phyloP scores from a whole-genome alignment of 2,888 invertebrate genomes.

The Tetragnatha montana region DNA sequence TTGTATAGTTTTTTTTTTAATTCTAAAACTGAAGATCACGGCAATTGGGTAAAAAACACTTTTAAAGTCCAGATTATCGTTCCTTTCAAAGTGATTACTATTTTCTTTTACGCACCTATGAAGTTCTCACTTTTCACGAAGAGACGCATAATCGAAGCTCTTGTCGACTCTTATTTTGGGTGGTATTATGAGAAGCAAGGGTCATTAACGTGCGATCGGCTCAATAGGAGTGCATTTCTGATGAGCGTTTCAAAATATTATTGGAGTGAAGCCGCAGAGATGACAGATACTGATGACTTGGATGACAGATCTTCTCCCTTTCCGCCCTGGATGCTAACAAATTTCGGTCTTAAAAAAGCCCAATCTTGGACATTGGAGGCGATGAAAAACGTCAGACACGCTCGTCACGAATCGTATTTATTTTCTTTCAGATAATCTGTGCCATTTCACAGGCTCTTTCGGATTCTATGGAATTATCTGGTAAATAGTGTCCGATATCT shows the following conservation, averaged over 20 bases:
- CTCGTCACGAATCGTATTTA: slow-evolving; percentile 2
- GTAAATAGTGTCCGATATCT: neutral
- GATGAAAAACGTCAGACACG: slow-evolving; percentile 4
- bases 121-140: too few relatives aligned
- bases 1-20: too few relatives aligned
- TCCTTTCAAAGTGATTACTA: too few relatives aligned
- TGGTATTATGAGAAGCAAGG: too few relatives aligned
- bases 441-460: neutral
- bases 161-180: too few relatives aligned
- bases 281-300: slow-evolving; percentile 61
- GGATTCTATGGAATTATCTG: neutral
- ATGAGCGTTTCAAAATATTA: slow-evolving; percentile 65
- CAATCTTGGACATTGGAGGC: slow-evolving; percentile 47
- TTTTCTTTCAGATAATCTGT: slow-evolving; percentile 27
- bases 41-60: too few relatives aligned
- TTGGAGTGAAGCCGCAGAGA: slow-evolving; percentile 45
- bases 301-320: slow-evolving; percentile 58
- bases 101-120: too few relatives aligned
- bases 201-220: too few relatives aligned
- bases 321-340: slow-evolving; percentile 51
- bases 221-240: slow-evolving; percentile 40
- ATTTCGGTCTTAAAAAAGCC: slow-evolving; percentile 51
- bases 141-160: too few relatives aligned
- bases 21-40: too few relatives aligned
- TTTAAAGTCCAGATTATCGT: too few relatives aligned